These are phyloP conservation scores for Suricata suricatta DNA, from an alignment of 2,113 vertebrate species.

Conservation along the genomic window DNA sequence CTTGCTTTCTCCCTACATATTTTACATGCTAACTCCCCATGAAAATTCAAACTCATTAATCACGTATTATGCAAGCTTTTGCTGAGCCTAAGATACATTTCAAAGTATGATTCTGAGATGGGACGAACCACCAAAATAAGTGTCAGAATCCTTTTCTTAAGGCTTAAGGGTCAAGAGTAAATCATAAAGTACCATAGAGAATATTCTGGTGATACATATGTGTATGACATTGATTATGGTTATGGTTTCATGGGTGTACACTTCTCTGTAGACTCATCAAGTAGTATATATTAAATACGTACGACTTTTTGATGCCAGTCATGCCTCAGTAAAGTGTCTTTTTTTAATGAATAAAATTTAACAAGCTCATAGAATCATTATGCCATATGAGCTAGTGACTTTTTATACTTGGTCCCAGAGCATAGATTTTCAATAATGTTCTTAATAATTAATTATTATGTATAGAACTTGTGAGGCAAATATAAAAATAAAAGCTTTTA, in stretches of 20 bases:
- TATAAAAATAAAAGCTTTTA: background rate
- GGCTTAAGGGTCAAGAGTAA: background rate
- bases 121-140: background rate
- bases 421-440: conserved; percentile 43
- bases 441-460: conserved; percentile 40
- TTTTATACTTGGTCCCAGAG: conserved; percentile 1
- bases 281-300: background rate
- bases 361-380: conserved; percentile 55
- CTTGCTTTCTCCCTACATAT: background rate
- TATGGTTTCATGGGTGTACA: background rate
- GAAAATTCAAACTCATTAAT: background rate
- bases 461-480: conserved; percentile 14
- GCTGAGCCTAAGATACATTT: background rate
- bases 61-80: background rate
- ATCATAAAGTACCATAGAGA: background rate
- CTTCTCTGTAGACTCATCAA: background rate
- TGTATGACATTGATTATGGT: background rate
- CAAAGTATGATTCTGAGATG: background rate
- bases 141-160: background rate
- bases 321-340: background rate
- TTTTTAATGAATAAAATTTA: conserved; percentile 51
- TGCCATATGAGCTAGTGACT: conserved; percentile 1
- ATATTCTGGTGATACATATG: background rate
- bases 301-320: background rate
- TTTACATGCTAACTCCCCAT: background rate